Evolutionary conservation across 2,888 invertebrate genomes (phyloP), one percentile per base, ranked within the genome.

Genomic region (Diaprepes abbreviatus): DNA sequence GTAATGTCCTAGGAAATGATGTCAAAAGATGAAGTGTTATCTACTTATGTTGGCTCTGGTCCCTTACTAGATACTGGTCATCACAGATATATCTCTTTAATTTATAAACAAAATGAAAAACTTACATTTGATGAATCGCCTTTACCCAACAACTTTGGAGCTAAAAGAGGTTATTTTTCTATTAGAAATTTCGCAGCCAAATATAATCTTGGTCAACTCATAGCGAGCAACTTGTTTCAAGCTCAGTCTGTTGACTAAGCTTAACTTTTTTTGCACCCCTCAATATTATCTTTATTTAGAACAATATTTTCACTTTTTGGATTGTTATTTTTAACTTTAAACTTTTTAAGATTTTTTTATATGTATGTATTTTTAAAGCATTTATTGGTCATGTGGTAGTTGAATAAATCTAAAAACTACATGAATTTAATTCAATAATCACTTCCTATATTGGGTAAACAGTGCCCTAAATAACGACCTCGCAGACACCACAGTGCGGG

Each of bases 211-310:
- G 94, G 93, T 0, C 85, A 89, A 54, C 95, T 96, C 0, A 85
- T 96, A 16, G 94, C 94, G 59, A 96, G 94, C 12, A 97, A 96
- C 82, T 92, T 95, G 80, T 97, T 91, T 81, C 91, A 92, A 81
- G 95, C 96, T 0, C 89, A 94, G 81, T 96, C 88, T 83, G 96
- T 97, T 80, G 93, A 93, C 76, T 96, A 95, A 79, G 96, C 96
- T 0, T 95, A 95, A 0, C 88, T 88, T 67, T 85, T 96, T n/a
- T n/a, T n/a, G n/a, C n/a, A n/a, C n/a, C n/a, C n/a, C n/a, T n/a
- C n/a, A n/a, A n/a, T n/a, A n/a, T n/a, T n/a, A n/a, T n/a, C n/a
- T n/a, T n/a, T n/a, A n/a, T n/a, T n/a, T n/a, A n/a, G n/a, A n/a
- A n/a, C n/a, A n/a, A n/a, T n/a, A n/a, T n/a, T n/a, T n/a, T n/a